Evolutionary conservation across 2,888 invertebrate genomes (phyloP).

Genomic region (Netelia inedita): DNA sequence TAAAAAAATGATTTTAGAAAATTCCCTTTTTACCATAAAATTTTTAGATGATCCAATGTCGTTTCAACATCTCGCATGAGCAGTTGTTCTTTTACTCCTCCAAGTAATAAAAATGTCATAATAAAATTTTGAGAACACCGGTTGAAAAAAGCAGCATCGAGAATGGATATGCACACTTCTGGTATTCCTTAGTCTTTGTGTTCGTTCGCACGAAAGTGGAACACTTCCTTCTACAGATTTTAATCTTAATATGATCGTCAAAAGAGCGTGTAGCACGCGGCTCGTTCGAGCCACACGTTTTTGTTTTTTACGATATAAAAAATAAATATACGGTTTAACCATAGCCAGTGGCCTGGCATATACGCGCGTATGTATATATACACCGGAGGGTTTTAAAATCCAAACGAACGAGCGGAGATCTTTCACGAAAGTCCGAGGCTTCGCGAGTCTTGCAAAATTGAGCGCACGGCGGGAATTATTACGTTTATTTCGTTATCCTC

Average conservation of each 20-base stretch:
- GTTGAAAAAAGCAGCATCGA: neutral
- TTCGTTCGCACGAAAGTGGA: conserved; percentile 77
- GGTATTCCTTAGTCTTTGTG: conserved; percentile 47
- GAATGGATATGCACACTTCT: conserved; percentile 9
- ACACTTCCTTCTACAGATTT: conserved; percentile 80
- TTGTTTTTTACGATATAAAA: conserved; percentile 2
- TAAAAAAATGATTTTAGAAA: neutral
- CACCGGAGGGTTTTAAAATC: conserved; percentile 44
- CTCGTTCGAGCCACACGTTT: conserved; percentile 34
- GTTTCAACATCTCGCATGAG: conserved; percentile 28
- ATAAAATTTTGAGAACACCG: neutral
- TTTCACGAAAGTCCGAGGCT: conserved; percentile 60
- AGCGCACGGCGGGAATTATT: conserved; percentile 55
- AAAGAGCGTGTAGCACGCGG: conserved; percentile 50
- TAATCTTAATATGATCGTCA: conserved; percentile 75
- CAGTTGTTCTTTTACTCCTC: too few species aligned
- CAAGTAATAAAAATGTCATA: conserved; percentile 29
- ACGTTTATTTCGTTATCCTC: conserved; percentile 67
- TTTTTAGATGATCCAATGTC: conserved; percentile 61
- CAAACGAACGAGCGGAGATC: conserved; percentile 52
- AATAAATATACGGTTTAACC: conserved; percentile 32
- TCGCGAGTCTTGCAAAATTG: conserved; percentile 60
- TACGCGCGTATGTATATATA: conserved; percentile 1
- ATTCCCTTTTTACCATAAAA: neutral
- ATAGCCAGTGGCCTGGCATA: conserved; percentile 8